Base-by-base conservation (phyloP, 1,140 invertebrate species). In the Euglossa dilemma region DNA sequence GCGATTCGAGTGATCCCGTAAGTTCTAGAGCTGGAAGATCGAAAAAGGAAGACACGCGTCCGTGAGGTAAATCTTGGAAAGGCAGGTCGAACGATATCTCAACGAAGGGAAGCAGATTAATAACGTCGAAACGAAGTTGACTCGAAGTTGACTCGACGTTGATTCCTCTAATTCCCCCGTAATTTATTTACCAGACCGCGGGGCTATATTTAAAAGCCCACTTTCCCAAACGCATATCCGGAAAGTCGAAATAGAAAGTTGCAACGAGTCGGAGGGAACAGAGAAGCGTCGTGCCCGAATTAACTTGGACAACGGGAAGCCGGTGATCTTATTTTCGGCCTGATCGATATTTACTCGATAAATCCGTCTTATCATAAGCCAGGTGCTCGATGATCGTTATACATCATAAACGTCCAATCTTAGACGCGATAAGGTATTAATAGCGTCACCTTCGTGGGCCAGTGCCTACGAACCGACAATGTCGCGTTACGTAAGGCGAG, bases 401-500 rank as follows among this genome's bases (percentile, higher is more conserved):
- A 16, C 52, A 43, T 36, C 36, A 28, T 18, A 56, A 80, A 50
- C 16, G 5, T 28, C 20, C 47, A 45, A 73, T 64, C 14, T 23
- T 25, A 9, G 25, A 0, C 14, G 43, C 56, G 74, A 11, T 25
- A 54, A 63, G 9, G n/a, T 52, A 69, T 83, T 69, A 61, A 83
- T 83, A 43, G 45, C 56, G 36, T 61, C 25, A 50, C 14, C 47
- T 52, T 45, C 14, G 18, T 61, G 28, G 50, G 36, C 47, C 20
- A 9, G 45, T 43, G 6, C 63, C 61, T n/a, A 36, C 63, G n/a
- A 18, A 80, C 14, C 59, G 11, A 16, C 80, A 70, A 83, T 50
- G 74, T 77, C 80, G 23, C 56, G 23, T 77, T 70, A 83, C 74
- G 61, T 36, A 54, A 70, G 25, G 18, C 5, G 66, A 83, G 64